Conservation (phyloP, 2,888 invertebrate species). For the Xanthostigma xanthostigma region DNA sequence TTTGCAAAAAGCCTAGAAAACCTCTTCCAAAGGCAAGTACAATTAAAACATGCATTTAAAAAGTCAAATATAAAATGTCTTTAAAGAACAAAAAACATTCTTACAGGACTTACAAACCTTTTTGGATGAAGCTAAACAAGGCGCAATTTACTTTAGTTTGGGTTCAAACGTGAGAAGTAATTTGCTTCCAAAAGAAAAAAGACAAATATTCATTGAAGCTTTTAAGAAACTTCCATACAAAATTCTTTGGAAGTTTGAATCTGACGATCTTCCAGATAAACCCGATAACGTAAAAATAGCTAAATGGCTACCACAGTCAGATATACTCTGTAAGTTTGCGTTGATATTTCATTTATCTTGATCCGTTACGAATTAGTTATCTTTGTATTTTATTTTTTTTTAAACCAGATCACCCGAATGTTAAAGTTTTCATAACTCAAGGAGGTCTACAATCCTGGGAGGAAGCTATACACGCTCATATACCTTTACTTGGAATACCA, state of each 20-base stretch:
- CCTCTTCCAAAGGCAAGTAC: conserved; percentile 23
- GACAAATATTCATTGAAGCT: conserved; percentile 15
- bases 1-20: conserved; percentile 24
- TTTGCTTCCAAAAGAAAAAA: conserved; percentile 14
- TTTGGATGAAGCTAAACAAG: conserved; percentile 17
- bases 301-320: conserved; percentile 5
- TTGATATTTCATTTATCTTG: too few species aligned
- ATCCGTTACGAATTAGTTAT: too few species aligned
- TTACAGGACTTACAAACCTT: conserved; percentile 19
- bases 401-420: conserved; percentile 1
- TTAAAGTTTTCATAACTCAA: conserved; percentile 4
- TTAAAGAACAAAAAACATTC: background rate
- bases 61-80: too few species aligned
- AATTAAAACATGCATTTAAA: too few species aligned
- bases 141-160: conserved; percentile 22
- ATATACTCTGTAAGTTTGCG: conserved; percentile 1
- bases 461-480: conserved; percentile 1
- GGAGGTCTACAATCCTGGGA: conserved; percentile 3
- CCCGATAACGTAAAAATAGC: conserved; percentile 16
- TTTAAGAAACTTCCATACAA: conserved; percentile 19
- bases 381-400: background rate
- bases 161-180: conserved; percentile 20
- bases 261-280: conserved; percentile 13
- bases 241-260: conserved; percentile 22
- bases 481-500: conserved; percentile 3